Percentiles rank a stretch among this genome's conserved stretches.
Evolutionary conservation across 92 coral and sea anemone species (phyloP).

Genomic region (Diadumene lineata): DNA sequence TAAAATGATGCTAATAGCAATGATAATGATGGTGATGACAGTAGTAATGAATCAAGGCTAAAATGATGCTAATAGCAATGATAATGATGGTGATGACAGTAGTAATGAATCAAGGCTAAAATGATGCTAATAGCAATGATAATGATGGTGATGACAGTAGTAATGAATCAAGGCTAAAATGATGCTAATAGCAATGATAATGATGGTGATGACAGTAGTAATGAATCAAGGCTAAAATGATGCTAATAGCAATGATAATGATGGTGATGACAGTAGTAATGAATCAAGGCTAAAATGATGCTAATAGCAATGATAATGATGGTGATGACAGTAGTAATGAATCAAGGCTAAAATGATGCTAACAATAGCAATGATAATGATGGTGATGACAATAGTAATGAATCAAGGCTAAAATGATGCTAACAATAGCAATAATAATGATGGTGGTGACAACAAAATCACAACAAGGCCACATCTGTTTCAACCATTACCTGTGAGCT

Average conservation of each 20-base stretch:
- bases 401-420: background rate
- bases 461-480: background rate
- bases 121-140: background rate
- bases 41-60: background rate
- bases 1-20: background rate
- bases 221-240: background rate
- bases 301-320: background rate
- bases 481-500: conserved; percentile 74
- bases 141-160: background rate
- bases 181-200: background rate
- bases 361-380: background rate
- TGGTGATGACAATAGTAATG: background rate
- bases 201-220: background rate
- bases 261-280: background rate
- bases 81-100: background rate
- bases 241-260: background rate
- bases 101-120: background rate
- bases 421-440: background rate
- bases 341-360: background rate
- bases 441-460: background rate
- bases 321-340: background rate
- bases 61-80: background rate
- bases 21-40: background rate
- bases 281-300: background rate
- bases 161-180: background rate